Base-by-base conservation (phyloP, 1,140 invertebrate species). In the Lysiphlebus fabarum region DNA sequence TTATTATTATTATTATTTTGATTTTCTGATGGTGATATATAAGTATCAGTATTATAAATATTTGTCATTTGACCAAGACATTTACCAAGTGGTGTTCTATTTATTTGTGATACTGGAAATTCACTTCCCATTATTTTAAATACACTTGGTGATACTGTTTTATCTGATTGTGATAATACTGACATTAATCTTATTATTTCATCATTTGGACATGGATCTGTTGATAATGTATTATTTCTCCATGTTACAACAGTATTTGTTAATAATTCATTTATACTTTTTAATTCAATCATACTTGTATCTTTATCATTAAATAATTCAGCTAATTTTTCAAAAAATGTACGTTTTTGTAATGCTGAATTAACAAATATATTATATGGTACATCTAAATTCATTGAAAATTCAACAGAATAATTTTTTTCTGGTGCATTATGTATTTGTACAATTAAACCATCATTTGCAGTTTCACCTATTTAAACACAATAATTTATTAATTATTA, bases 381-480 rank as follows among this genome's bases (percentile, higher is more conserved):
- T 17, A 85, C 84, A 53, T 89, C 86, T 62, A 96, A 71, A 2
- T 85, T 90, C 81, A 95, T 89, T 50, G 86, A 87, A 68, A 93
- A 92, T 67, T 90, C 85, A 37, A 90, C 82, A 72, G 84, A 81
- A 74, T 88, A 74, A 64, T 76, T 49, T 74, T 82, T 79, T 49
- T 79, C 70, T 53, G 84, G 74, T 6, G 84, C 74, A 40, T 80
- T 77, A 41, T 82, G 74, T 0, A 94, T 89, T 54, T 87, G 85
- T 0, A 95, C 90, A 42, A 91, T 85, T 5, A 95, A 75, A 48
- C 88, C 89, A 77, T 94, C 91, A 44, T 85, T 90, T 4, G 87
- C 88, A 41, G 82, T 86, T 53, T 68, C 65, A 14, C 72, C 77
- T 75, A 4, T 26, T 1, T 2, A 26, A 26, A 17, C 3, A 17